A percentile compares a stretch with the other conserved stretches of the same genome.
phyloP scores from a whole-genome alignment of 2,113 vertebrate species.

The Hymenochirus boettgeri region DNA sequence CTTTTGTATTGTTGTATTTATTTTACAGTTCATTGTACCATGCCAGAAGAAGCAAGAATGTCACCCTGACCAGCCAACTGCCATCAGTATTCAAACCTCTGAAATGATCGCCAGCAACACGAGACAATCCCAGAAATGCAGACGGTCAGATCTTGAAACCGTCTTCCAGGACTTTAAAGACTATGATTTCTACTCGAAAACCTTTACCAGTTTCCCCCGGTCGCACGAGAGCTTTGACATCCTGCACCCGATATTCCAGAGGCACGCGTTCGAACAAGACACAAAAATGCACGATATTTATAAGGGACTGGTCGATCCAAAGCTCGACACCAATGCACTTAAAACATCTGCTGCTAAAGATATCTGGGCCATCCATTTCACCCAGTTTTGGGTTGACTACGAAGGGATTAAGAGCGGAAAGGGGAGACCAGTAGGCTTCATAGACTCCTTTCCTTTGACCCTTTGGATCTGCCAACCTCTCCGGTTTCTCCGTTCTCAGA shows the following conservation, averaged over 20 bases:
- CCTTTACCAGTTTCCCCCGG: slow-evolving; percentile 70
- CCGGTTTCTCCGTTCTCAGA: slow-evolving; percentile 72
- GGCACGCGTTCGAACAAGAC: slow-evolving; percentile 91
- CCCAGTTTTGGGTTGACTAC: slow-evolving; percentile 96
- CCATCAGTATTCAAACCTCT: slow-evolving; percentile 90
- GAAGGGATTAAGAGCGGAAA: slow-evolving; percentile 82
- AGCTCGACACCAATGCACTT: slow-evolving; percentile 72
- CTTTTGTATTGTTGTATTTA: not conserved
- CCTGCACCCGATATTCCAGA: slow-evolving; percentile 87
- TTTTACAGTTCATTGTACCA: slow-evolving; percentile 81
- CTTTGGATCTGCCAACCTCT: slow-evolving; percentile 88
- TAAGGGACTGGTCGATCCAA: slow-evolving; percentile 75
- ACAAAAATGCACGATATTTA: slow-evolving; percentile 90
- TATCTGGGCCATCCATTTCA: slow-evolving; percentile 89
- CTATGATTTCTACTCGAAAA: slow-evolving; percentile 79
- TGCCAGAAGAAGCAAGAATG: slow-evolving; percentile 72
- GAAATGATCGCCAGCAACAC: slow-evolving; percentile 96
- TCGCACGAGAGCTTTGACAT: slow-evolving; percentile 69
- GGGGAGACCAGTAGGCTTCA: slow-evolving; percentile 82
- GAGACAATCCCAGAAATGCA: slow-evolving; percentile 81
- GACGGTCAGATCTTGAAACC: slow-evolving; percentile 85
- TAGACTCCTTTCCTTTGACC: slow-evolving; percentile 91
- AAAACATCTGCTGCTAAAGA: slow-evolving; percentile 83
- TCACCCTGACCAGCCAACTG: slow-evolving; percentile 79
- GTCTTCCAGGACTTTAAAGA: slow-evolving; percentile 89